Evolutionary conservation across 1,140 invertebrate genomes (phyloP).

Genomic region (Gonatopus flavifemur): DNA sequence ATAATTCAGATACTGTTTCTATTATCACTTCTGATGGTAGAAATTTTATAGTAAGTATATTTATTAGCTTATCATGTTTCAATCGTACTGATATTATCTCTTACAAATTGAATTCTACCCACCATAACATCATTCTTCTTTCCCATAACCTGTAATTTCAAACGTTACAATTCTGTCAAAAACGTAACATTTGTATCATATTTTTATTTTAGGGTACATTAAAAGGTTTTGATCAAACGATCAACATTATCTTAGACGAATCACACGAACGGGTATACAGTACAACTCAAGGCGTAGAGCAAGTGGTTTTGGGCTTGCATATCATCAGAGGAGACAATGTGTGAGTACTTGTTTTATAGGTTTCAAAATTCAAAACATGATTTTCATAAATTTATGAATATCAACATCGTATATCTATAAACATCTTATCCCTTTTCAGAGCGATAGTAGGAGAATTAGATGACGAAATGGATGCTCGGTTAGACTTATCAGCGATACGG

Average conservation of each 20-base stretch:
- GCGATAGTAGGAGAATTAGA: constrained; percentile 91
- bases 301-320: constrained; percentile 94
- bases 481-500: constrained; percentile 83
- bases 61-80: not conserved
- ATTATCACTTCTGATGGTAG: constrained; percentile 93
- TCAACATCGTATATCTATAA: too few relatives aligned
- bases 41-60: constrained; percentile 85
- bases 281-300: constrained; percentile 87
- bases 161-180: not conserved
- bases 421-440: constrained; percentile 56
- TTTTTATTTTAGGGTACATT: constrained; percentile 70
- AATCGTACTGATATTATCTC: not conserved
- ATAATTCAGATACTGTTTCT: constrained; percentile 77
- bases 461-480: constrained; percentile 82
- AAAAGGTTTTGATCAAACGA: constrained; percentile 96
- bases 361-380: too few relatives aligned
- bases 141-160: not conserved
- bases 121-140: too few relatives aligned
- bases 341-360: constrained; percentile 57
- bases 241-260: constrained; percentile 96
- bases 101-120: too few relatives aligned
- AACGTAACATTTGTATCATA: not conserved
- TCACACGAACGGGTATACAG: constrained; percentile 97
- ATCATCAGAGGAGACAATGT: constrained; percentile 98
- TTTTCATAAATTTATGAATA: constrained; percentile 9